Evolutionary conservation across 1,140 invertebrate genomes (phyloP).

Genomic region (Streblospio benedicti): DNA sequence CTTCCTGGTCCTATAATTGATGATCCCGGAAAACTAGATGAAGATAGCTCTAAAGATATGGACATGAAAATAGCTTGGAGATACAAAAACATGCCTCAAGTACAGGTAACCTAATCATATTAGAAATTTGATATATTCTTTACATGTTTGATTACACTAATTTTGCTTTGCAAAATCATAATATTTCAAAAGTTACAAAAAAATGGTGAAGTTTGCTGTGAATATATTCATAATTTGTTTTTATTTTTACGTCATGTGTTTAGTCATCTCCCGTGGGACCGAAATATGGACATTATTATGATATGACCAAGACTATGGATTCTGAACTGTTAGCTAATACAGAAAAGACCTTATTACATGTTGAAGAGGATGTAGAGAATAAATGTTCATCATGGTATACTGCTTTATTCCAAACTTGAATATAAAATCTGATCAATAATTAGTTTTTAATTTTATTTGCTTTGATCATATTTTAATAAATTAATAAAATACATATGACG

Average conservation of each 20-base stretch:
- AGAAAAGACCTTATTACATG: conserved; percentile 52
- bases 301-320: conserved; percentile 65
- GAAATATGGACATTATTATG: conserved; percentile 67
- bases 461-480: too few relatives aligned
- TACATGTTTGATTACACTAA: too few relatives aligned
- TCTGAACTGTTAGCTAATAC: conserved; percentile 51
- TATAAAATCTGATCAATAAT: too few relatives aligned
- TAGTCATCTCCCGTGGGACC: conserved; percentile 42
- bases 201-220: neutral
- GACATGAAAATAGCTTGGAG: conserved; percentile 78
- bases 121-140: too few relatives aligned
- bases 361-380: conserved; percentile 16
- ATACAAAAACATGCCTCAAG: conserved; percentile 63
- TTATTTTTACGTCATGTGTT: conserved; percentile 6
- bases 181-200: too few relatives aligned
- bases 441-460: too few relatives aligned
- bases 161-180: too few relatives aligned
- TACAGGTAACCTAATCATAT: conserved; percentile 53
- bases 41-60: conserved; percentile 42
- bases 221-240: conserved; percentile 1
- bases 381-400: neutral
- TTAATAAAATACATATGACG: too few relatives aligned
- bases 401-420: too few relatives aligned
- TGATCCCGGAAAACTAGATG: conserved; percentile 24
- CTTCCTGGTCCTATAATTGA: conserved; percentile 43